Conservation (phyloP, 1,140 invertebrate species). For the Thalassaphorura encarpata region DNA sequence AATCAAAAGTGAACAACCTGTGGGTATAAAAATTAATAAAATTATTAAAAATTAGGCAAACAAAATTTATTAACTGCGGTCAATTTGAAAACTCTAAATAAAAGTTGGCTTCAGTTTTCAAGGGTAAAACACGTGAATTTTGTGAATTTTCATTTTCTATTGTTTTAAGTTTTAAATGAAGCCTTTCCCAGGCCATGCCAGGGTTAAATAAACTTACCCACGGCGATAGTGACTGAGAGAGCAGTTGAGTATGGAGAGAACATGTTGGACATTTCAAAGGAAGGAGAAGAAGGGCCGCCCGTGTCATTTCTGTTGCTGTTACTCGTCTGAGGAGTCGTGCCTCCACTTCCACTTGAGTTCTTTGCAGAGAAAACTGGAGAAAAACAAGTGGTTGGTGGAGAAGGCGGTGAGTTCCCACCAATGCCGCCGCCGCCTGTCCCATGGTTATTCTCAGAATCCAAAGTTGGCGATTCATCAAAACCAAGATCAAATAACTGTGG, state of each 20-base stretch:
- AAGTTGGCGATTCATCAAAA: not conserved
- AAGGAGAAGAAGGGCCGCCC: too few species aligned
- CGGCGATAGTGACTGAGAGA: conserved; percentile 79
- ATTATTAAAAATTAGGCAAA: not conserved
- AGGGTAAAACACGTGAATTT: too few species aligned
- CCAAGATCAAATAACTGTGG: conserved; percentile 5
- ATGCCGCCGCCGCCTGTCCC: not conserved
- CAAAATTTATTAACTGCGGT: not conserved
- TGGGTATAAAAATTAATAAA: not conserved
- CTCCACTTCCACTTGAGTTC: conserved; percentile 2
- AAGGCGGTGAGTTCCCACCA: conserved; percentile 3
- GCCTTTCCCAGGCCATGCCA: not conserved
- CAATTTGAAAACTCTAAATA: not conserved
- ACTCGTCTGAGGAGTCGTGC: not conserved
- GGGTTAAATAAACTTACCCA: conserved; percentile 45
- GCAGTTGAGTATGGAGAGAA: conserved; percentile 74
- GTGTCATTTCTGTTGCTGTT: conserved; percentile 4
- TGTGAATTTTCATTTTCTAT: too few species aligned
- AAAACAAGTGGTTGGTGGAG: conserved; percentile 30
- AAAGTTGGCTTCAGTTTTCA: not conserved
- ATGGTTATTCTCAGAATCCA: too few species aligned
- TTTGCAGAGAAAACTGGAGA: conserved; percentile 22
- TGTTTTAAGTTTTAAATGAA: not conserved
- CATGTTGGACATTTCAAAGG: conserved; percentile 7
- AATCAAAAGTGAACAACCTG: conserved; percentile 65